Evolutionary conservation across 2,113 vertebrate species (phyloP), one percentile per base, ranked within the genome.

Genomic region (Hippocampus comes): DNA sequence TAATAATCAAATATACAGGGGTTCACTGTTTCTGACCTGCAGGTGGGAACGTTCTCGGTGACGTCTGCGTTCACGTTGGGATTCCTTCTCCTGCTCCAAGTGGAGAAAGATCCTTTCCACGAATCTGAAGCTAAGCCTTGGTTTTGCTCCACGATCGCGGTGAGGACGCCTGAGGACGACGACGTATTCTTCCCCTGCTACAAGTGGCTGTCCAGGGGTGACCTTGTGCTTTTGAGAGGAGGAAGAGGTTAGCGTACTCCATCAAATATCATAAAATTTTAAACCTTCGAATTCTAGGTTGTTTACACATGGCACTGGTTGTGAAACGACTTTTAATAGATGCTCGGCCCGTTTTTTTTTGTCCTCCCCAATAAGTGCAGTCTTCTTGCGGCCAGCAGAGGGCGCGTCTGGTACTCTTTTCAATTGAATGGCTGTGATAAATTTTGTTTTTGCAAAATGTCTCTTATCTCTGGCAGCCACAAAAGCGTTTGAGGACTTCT

Each of bases 171-270:
- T 0, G 76, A 85, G 17, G 72, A 49, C 1, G 81, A 84, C 17
- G 67, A 67, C 8, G 49, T 82, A 14, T 64, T 79, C 42, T 89
- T 90, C 68, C 89, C 89, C 34, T 89, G 84, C 43, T 78, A 88
- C 77, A 67, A 66, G 9, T 89, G 89, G 85, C 27, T 88, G 65
- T 75, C 61, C 18, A 71, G 78, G 2, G 74, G 84, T 0, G 78
- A 81, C n/a, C 9, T 23, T 34, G 55, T 86, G 38, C 27, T 71
- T 34, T 21, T 88, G 17, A 64, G 83, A 63, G 82, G 84, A 17
- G 84, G 83, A 3, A 78, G 69, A 82, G 86, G 89, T 90, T 20
- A 38, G 67, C 34, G 9, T 5, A 11, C 1, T 1, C 2, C 15
- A 20, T 25, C 25, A 38, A 64, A 15, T 17, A 14, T 15, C 1